Evolutionary conservation across 2,113 vertebrate genomes (phyloP).

Genomic region (Chelonoidis abingdonii): DNA sequence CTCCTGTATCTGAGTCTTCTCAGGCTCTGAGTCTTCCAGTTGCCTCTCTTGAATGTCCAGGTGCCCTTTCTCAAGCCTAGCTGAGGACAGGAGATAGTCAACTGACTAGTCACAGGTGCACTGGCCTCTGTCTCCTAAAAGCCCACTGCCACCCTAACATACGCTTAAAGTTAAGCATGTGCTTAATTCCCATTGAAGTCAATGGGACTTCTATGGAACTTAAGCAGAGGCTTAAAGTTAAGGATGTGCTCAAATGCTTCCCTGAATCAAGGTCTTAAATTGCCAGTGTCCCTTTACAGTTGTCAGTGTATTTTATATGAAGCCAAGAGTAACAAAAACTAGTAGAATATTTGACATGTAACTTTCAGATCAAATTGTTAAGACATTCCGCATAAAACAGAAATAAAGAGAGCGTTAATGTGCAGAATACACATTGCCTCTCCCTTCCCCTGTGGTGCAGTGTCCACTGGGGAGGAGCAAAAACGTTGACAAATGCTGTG

Average conservation of each 20-base stretch:
- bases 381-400: not conserved
- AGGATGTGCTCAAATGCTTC: not conserved
- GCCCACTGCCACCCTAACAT: not conserved
- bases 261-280: not conserved
- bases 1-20: too few relatives aligned
- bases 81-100: not conserved
- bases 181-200: conserved; percentile 1
- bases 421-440: not conserved
- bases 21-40: too few relatives aligned
- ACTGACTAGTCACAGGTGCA: not conserved
- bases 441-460: not conserved
- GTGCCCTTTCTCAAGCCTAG: not conserved
- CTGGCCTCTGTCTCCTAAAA: not conserved
- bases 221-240: not conserved
- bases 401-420: not conserved
- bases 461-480: not conserved
- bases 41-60: too few relatives aligned
- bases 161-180: not conserved
- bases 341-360: not conserved
- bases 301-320: not conserved
- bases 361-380: not conserved
- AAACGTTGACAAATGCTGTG: not conserved
- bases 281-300: not conserved
- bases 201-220: not conserved
- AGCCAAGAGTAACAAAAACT: not conserved